Conservation (phyloP, 2,888 invertebrate species). For the Drosophila engyochracea region DNA sequence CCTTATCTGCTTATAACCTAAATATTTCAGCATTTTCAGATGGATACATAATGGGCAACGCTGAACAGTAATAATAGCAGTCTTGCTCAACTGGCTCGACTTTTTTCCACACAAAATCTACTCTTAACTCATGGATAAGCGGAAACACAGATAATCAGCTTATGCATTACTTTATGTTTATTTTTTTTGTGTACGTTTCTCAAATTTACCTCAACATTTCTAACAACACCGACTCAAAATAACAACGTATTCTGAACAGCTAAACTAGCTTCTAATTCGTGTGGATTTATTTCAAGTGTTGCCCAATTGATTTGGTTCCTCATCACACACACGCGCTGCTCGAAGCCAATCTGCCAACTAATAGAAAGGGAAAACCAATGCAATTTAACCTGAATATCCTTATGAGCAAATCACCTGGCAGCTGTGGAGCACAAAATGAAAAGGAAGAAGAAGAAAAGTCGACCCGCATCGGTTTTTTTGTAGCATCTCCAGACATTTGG, state of each 20-base stretch:
- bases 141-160: neutral
- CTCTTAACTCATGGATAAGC: neutral
- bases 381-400: conserved; percentile 63
- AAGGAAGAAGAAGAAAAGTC: neutral
- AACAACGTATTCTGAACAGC: neutral
- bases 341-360: neutral
- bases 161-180: neutral
- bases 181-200: too few relatives aligned
- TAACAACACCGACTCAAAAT: neutral
- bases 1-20: neutral
- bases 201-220: neutral
- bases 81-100: neutral
- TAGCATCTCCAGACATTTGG: conserved; percentile 37
- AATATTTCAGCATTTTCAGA: neutral
- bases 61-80: neutral
- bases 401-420: conserved; percentile 38
- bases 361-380: conserved; percentile 42
- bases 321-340: conserved; percentile 8
- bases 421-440: conserved; percentile 4
- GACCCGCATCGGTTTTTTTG: conserved; percentile 2
- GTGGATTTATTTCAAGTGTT: conserved; percentile 14
- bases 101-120: neutral
- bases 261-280: conserved; percentile 43
- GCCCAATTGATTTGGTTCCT: conserved; percentile 27
- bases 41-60: neutral